Conservation (phyloP, 2,888 invertebrate species). For the Yponomeuta sedellus region DNA sequence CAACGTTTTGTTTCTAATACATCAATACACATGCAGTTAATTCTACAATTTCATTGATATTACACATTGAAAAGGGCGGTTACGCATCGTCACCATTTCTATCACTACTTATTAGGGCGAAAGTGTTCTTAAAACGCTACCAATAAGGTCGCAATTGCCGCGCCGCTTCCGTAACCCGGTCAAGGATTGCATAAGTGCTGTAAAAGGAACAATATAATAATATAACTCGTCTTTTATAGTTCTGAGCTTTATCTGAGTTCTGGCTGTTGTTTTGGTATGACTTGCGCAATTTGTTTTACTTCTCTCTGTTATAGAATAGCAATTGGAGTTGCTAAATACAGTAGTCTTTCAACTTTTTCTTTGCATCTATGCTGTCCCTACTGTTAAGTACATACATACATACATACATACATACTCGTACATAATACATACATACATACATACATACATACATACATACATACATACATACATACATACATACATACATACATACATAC, state of each 20-base stretch:
- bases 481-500: too few species aligned
- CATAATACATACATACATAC: too few species aligned
- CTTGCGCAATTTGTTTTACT: not conserved
- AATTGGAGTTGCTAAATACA: too few species aligned
- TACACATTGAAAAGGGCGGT: conserved; percentile 4
- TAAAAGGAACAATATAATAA: not conserved
- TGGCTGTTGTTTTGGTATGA: not conserved
- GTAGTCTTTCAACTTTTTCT: too few species aligned
- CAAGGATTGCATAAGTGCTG: conserved; percentile 7
- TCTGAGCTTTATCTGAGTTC: not conserved
- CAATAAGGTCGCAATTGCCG: conserved; percentile 2
- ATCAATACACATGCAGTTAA: not conserved
- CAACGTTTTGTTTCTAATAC: too few species aligned
- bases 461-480: too few species aligned
- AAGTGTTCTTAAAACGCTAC: not conserved
- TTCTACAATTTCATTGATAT: conserved; percentile 4
- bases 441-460: too few species aligned
- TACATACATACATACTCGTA: too few species aligned
- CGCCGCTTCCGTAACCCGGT: not conserved
- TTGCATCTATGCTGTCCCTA: too few species aligned
- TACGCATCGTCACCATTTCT: not conserved
- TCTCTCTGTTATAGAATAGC: not conserved
- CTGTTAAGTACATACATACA: too few species aligned
- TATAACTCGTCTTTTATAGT: conserved; percentile 3
- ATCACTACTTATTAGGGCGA: not conserved